These are phyloP conservation scores for Dysmachus trigonus DNA, from an alignment of 2,888 invertebrate species.

Conservation along the genomic window DNA sequence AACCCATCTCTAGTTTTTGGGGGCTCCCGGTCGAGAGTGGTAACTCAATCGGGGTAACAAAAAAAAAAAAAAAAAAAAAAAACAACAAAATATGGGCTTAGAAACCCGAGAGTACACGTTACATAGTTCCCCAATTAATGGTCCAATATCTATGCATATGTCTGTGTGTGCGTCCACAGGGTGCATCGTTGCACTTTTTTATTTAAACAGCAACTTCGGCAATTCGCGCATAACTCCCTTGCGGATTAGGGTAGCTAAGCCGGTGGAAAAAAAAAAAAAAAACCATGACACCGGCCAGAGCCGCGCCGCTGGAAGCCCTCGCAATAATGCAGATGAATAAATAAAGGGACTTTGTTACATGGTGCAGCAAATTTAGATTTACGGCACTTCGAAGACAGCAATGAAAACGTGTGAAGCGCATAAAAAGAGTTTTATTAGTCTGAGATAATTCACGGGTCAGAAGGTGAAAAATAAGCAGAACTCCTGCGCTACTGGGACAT, in stretches of 20 bases:
- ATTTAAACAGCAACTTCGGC: not conserved
- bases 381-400: not conserved
- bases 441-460: conserved; percentile 13
- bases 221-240: not conserved
- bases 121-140: not conserved
- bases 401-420: not conserved
- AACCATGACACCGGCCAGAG: not conserved
- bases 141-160: not conserved
- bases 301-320: not conserved
- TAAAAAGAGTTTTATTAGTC: conserved; percentile 23
- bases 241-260: not conserved
- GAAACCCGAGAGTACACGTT: not conserved
- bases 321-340: conserved; percentile 29
- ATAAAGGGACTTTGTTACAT: conserved; percentile 30
- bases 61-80: too few species aligned
- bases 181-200: not conserved
- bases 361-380: conserved; percentile 29
- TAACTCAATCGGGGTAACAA: not conserved
- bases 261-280: not conserved
- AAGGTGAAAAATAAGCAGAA: not conserved
- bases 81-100: not conserved
- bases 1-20: not conserved
- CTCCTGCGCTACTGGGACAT: not conserved
- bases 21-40: not conserved
- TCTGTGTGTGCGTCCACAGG: not conserved